These are phyloP conservation scores for Sebastes matsubarae DNA, from an alignment of 2,797 vertebrate genomes.

Conservation along the genomic window DNA sequence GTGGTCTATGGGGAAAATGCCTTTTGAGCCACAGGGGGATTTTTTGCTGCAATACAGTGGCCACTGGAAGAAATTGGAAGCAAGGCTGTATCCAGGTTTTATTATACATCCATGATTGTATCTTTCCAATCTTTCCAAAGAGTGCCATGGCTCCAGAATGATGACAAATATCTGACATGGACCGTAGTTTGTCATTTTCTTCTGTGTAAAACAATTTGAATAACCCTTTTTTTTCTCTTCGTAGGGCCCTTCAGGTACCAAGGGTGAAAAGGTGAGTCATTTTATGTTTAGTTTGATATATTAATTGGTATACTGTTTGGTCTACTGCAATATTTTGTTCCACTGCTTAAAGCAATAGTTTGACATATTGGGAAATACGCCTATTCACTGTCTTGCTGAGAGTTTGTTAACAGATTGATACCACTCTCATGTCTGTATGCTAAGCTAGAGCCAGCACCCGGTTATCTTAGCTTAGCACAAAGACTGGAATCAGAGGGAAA, in stretches of 20 bases:
- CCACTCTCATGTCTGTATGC: background rate
- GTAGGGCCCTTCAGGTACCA: slow-evolving; percentile 92
- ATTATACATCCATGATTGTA: no score
- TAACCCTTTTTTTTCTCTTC: slow-evolving; percentile 35
- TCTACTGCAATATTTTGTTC: background rate
- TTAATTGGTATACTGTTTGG: background rate
- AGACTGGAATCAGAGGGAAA: background rate
- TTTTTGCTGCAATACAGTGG: no score
- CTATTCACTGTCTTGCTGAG: background rate
- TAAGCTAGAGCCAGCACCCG: background rate
- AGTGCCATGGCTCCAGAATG: background rate
- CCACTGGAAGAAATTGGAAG: no score
- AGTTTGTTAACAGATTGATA: background rate
- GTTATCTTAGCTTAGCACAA: background rate
- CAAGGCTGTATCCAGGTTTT: no score
- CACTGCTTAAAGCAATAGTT: background rate
- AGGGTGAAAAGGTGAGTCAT: slow-evolving; percentile 96
- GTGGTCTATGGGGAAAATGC: no score
- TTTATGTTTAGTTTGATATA: background rate
- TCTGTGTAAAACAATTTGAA: slow-evolving; percentile 5
- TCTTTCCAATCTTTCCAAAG: background rate
- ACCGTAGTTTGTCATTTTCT: background rate
- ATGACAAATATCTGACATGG: background rate
- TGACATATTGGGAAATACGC: background rate
- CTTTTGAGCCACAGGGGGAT: no score